Conservation (phyloP, 2,797 vertebrate genomes). For the Novumbra hubbsi region DNA sequence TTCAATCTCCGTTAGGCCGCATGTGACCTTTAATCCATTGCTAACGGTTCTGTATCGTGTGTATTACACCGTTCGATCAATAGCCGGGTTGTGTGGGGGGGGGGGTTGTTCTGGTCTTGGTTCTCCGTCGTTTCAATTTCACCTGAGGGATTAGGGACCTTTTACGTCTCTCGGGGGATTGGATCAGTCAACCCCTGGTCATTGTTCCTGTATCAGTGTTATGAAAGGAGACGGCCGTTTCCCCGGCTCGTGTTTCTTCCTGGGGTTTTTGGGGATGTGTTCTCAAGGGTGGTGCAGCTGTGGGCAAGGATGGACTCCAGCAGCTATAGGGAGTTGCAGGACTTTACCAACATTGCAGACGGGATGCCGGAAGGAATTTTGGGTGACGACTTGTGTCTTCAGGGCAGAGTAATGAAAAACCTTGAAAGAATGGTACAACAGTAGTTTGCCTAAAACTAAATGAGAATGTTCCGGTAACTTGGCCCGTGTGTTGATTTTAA, state of each 20-base stretch:
- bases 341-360: background rate
- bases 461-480: too few relatives aligned
- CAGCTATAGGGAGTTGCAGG: background rate
- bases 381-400: too few relatives aligned
- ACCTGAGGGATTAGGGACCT: conserved; percentile 49
- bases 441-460: too few relatives aligned
- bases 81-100: conserved; percentile 32
- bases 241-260: conserved; percentile 11
- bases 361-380: too few relatives aligned
- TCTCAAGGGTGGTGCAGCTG: background rate
- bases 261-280: conserved; percentile 16
- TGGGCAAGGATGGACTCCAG: background rate
- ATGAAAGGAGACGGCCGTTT: conserved; percentile 10
- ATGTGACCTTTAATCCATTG: conserved; percentile 60
- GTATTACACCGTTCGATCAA: conserved; percentile 64
- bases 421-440: too few relatives aligned
- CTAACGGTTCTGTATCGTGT: conserved; percentile 54
- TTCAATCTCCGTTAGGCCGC: conserved; percentile 54
- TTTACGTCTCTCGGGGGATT: conserved; percentile 45
- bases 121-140: conserved; percentile 55
- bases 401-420: too few relatives aligned
- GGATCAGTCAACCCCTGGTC: conserved; percentile 29
- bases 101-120: conserved; percentile 45
- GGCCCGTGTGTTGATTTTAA: too few relatives aligned
- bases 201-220: conserved; percentile 36